Percentiles rank a stretch among this genome's conserved stretches.
Evolutionary conservation across 1,140 invertebrate species (phyloP).

Genomic region (fruit fly (Drosophila melanogaster)): Release_6_plus_ISO1_MT NT_033777.3:8833001-8833500

Average conservation of each 20-base stretch:
- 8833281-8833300: background rate
- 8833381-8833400: background rate
- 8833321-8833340: background rate
- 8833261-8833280: too few relatives aligned
- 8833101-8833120: constrained; percentile 67
- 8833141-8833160: constrained; percentile 14
- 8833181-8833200: constrained; percentile 4
- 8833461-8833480: constrained; percentile 66
- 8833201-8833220: constrained; percentile 64
- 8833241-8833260: constrained; percentile 18
- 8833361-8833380: background rate
- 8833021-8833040: constrained; percentile 21
- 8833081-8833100: constrained; percentile 75
- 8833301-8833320: background rate
- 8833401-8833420: constrained; percentile 14
- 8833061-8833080: constrained; percentile 49
- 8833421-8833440: constrained; percentile 9
- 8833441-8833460: constrained; percentile 36
- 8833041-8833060: constrained; percentile 17
- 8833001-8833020: constrained; percentile 37
- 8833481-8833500: constrained; percentile 70
- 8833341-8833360: too few relatives aligned
- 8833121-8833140: constrained; percentile 49
- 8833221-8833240: background rate
- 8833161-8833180: constrained; percentile 28